phyloP scores from a whole-genome alignment of 2,113 vertebrate species.

The chimpanzee (Pan troglodytes) region DNA sequence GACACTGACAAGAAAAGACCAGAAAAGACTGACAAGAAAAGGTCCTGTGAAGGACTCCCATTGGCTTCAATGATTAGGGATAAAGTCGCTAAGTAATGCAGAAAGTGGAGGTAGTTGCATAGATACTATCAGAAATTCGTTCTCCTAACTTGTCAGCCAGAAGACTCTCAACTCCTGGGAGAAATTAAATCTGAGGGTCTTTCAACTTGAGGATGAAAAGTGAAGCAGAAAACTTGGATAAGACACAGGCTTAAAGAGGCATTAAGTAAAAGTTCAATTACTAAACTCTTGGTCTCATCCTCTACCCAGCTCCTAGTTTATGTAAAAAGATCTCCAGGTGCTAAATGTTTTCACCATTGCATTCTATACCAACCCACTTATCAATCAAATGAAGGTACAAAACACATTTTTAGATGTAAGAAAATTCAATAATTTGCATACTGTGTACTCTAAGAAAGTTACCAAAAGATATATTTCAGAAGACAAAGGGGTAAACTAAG shows the following conservation, averaged over 20 bases:
- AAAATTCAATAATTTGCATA: background rate
- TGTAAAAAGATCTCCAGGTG: background rate
- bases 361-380: background rate
- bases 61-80: background rate
- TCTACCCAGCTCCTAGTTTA: background rate
- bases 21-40: background rate
- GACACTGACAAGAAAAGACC: too few species aligned
- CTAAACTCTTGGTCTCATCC: background rate
- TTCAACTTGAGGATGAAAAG: background rate
- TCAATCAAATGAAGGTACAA: background rate
- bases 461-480: background rate
- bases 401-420: background rate
- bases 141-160: background rate
- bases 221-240: background rate
- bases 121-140: background rate
- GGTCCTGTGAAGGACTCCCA: background rate
- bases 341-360: background rate
- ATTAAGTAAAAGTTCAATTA: background rate
- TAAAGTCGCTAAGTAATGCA: background rate
- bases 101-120: background rate
- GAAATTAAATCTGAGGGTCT: background rate
- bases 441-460: background rate
- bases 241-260: background rate
- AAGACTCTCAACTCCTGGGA: background rate
- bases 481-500: background rate